A percentile compares a stretch with the other conserved stretches of the same genome.
These are phyloP conservation scores for Pediacus dermestoides DNA, from an alignment of 2,888 invertebrate species.

Conservation along the genomic window DNA sequence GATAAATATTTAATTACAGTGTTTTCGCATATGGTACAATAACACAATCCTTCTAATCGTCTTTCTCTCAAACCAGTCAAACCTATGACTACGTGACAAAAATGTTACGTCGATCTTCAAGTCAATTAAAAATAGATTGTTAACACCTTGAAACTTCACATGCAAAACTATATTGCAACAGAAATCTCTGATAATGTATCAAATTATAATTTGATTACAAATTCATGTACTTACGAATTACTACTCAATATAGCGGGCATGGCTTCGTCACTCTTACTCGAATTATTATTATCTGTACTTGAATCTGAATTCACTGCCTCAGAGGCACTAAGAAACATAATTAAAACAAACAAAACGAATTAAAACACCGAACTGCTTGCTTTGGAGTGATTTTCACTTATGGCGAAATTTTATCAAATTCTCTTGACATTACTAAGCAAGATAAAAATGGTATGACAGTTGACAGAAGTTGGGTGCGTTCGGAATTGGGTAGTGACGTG, in stretches of 20 bases:
- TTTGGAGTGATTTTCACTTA: constrained; percentile 14
- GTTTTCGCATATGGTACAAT: constrained; percentile 1
- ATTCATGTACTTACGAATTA: constrained; percentile 45
- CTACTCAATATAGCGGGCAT: constrained; percentile 49
- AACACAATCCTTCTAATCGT: too few relatives aligned
- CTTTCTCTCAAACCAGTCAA: too few relatives aligned
- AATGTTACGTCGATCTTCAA: too few relatives aligned
- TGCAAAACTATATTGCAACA: too few relatives aligned
- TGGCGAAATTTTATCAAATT: constrained; percentile 18
- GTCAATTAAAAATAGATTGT: too few relatives aligned
- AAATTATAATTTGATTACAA: too few relatives aligned
- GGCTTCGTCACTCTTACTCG: constrained; percentile 44
- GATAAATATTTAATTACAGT: background rate
- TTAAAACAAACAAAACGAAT: constrained; percentile 39
- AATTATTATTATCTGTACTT: constrained; percentile 40
- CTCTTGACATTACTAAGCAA: too few relatives aligned
- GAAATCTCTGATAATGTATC: too few relatives aligned
- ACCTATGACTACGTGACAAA: too few relatives aligned
- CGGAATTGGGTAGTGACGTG: too few relatives aligned
- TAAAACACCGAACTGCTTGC: constrained; percentile 10
- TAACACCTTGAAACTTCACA: too few relatives aligned
- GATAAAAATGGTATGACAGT: too few relatives aligned
- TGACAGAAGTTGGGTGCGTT: constrained; percentile 5
- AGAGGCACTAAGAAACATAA: constrained; percentile 51
- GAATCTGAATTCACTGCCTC: constrained; percentile 46